A percentile compares a stretch with the other conserved stretches of the same genome.
These are phyloP conservation scores for Dendrolimus kikuchii DNA, from an alignment of 1,140 invertebrate genomes.

Conservation along the genomic window DNA sequence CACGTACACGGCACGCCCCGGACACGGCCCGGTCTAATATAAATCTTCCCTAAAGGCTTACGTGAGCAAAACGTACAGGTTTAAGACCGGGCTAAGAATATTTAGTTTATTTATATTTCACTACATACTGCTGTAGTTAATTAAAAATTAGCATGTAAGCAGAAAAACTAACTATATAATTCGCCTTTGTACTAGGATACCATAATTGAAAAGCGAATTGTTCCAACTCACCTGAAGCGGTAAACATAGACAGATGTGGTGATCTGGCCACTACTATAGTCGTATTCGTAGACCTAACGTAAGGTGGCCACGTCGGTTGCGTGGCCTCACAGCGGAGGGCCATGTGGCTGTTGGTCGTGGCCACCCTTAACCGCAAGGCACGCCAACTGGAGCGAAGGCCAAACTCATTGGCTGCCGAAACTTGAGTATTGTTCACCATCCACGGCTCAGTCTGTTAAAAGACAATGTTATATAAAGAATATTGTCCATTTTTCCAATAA, in stretches of 20 bases:
- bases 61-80: no score
- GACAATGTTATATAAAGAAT: background rate
- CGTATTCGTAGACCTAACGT: conserved; percentile 35
- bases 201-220: background rate
- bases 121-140: no score
- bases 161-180: background rate
- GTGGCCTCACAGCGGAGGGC: conserved; percentile 47
- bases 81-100: no score
- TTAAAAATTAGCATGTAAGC: no score
- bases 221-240: conserved; percentile 41
- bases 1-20: no score
- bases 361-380: conserved; percentile 31
- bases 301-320: conserved; percentile 44
- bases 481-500: background rate
- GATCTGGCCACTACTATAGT: conserved; percentile 41
- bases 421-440: conserved; percentile 48
- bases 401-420: conserved; percentile 35
- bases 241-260: conserved; percentile 57
- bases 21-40: no score
- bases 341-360: conserved; percentile 26
- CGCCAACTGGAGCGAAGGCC: conserved; percentile 50
- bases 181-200: background rate
- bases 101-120: no score
- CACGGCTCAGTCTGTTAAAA: conserved; percentile 37
- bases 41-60: no score